phyloP scores from a whole-genome alignment of 2,113 vertebrate species.

The Steatornis caripensis region DNA sequence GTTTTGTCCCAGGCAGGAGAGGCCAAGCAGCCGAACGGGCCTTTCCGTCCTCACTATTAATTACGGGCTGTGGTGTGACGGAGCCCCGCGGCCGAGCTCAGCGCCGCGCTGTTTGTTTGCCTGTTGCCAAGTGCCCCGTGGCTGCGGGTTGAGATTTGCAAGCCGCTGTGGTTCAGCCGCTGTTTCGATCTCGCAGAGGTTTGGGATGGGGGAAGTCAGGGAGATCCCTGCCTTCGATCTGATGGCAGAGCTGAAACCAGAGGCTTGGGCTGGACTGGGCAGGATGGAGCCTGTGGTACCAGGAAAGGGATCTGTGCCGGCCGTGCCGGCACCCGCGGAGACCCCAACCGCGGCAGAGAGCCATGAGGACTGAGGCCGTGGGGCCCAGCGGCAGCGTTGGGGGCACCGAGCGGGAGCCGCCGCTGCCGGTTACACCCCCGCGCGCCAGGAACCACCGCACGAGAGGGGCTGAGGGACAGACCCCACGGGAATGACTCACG shows the following conservation, averaged over 20 bases:
- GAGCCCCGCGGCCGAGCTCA: neutral
- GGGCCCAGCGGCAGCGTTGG: neutral
- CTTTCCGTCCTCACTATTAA: neutral
- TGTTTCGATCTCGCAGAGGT: fast-evolving
- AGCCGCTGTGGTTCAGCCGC: neutral
- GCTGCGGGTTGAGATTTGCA: neutral
- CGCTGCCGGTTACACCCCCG: neutral
- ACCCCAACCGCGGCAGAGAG: fast-evolving
- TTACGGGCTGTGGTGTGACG: neutral
- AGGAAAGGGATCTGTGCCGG: neutral
- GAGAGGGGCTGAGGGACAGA: neutral
- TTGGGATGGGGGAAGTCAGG: neutral
- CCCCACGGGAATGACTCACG: neutral
- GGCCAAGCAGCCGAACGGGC: neutral
- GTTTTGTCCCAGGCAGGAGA: neutral
- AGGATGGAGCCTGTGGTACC: neutral
- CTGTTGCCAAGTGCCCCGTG: neutral
- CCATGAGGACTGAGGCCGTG: neutral
- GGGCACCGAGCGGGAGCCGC: neutral
- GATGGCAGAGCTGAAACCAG: neutral
- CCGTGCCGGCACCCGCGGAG: neutral
- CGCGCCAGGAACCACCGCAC: neutral
- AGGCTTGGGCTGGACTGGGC: neutral
- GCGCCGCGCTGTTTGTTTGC: neutral
- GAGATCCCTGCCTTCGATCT: neutral